Percentiles rank a stretch among this genome's conserved stretches.
phyloP scores from a whole-genome alignment of 2,888 invertebrate genomes.

The Himalopsyche kuldschensis region DNA sequence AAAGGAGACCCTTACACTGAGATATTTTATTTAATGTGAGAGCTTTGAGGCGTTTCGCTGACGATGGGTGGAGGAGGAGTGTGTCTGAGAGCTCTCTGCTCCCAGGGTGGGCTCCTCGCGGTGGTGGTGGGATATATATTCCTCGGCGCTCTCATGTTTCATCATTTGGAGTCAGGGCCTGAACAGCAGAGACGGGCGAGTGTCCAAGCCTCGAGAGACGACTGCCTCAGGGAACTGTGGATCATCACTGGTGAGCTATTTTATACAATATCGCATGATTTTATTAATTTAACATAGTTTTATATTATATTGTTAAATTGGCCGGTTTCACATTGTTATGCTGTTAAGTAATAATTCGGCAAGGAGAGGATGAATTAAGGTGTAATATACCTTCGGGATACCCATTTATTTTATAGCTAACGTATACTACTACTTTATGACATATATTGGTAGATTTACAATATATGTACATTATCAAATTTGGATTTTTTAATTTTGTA shows the following conservation, averaged over 20 bases:
- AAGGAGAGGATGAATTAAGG: too few relatives aligned
- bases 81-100: slow-evolving; percentile 64
- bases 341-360: too few relatives aligned
- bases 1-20: not conserved
- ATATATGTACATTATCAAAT: too few relatives aligned
- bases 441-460: too few relatives aligned
- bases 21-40: not conserved
- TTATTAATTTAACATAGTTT: not conserved
- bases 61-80: slow-evolving; percentile 42
- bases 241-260: slow-evolving; percentile 71
- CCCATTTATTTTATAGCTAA: too few relatives aligned
- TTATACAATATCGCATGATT: not conserved
- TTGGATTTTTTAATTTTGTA: too few relatives aligned
- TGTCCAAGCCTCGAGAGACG: slow-evolving; percentile 66
- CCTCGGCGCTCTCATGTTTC: slow-evolving; percentile 75
- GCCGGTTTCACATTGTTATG: too few relatives aligned
- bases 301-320: not conserved
- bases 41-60: not conserved
- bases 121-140: slow-evolving; percentile 75
- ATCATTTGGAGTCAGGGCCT: slow-evolving; percentile 72
- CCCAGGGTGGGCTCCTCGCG: slow-evolving; percentile 70
- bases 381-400: too few relatives aligned
- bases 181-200: slow-evolving; percentile 66
- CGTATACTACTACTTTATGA: too few relatives aligned
- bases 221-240: slow-evolving; percentile 75